These are phyloP conservation scores for Willowsia nigromaculata DNA, from an alignment of 2,888 invertebrate species.

Conservation along the genomic window DNA sequence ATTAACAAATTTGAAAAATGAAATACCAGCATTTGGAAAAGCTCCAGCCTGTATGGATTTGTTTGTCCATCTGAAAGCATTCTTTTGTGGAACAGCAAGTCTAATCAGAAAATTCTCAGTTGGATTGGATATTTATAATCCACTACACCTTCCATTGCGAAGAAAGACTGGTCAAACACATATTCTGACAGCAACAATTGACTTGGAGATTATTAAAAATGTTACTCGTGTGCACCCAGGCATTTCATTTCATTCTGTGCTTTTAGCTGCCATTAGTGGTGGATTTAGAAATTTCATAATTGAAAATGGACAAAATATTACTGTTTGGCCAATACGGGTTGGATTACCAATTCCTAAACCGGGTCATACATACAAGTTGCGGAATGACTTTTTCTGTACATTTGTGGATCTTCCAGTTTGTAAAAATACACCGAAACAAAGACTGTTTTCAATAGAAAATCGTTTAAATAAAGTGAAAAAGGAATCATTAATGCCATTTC, in stretches of 20 bases:
- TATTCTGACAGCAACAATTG: neutral
- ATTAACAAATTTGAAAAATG: neutral
- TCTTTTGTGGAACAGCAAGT: slow-evolving; percentile 5
- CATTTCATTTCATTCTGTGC: slow-evolving; percentile 34
- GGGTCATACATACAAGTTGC: slow-evolving; percentile 23
- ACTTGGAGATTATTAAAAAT: slow-evolving; percentile 2
- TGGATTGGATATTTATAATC: neutral
- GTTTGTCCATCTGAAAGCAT: neutral
- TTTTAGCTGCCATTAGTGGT: slow-evolving; percentile 32
- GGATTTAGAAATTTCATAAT: slow-evolving; percentile 34
- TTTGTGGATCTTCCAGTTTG: slow-evolving; percentile 18
- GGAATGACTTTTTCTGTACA: slow-evolving; percentile 18
- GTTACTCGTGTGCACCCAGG: neutral
- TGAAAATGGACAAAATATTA: neutral
- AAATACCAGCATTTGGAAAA: neutral
- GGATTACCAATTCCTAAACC: slow-evolving; percentile 40
- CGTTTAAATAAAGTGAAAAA: neutral
- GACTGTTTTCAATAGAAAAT: neutral
- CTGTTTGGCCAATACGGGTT: neutral
- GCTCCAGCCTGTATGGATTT: neutral
- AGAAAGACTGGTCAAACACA: neutral
- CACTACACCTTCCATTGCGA: neutral
- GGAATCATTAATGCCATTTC: neutral
- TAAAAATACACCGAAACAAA: neutral
- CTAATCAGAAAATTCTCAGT: neutral